A percentile compares a stretch with the other conserved stretches of the same genome.
Conservation (phyloP, 2,888 invertebrate genomes). For the Theretra japonica region DNA sequence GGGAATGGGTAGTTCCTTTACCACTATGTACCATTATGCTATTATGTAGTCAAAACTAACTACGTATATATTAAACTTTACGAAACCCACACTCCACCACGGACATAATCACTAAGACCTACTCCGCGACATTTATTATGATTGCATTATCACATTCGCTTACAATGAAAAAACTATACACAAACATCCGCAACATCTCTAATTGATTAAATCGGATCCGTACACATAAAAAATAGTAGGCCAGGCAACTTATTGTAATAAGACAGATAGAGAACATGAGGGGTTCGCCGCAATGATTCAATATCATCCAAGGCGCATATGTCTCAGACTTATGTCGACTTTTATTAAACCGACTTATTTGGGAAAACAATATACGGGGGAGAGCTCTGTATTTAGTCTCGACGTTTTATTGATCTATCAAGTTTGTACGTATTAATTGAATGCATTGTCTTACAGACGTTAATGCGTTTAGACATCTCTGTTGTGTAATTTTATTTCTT, state of each 20-base stretch:
- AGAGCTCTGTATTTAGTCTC: slow-evolving; percentile 43
- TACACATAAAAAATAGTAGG: slow-evolving; percentile 21
- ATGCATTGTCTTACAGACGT: not conserved
- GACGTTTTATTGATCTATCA: slow-evolving; percentile 42
- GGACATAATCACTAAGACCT: not conserved
- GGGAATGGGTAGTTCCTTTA: no score
- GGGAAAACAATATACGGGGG: slow-evolving; percentile 58
- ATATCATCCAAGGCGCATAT: slow-evolving; percentile 76
- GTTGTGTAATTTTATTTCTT: no score
- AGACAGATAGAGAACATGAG: slow-evolving; percentile 49
- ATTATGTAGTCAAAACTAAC: no score
- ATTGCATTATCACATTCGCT: not conserved
- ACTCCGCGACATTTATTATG: not conserved
- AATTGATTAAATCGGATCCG: slow-evolving; percentile 10
- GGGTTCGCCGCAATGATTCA: slow-evolving; percentile 69
- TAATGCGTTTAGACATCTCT: no score
- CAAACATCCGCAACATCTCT: not conserved
- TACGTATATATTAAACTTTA: no score
- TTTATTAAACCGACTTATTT: slow-evolving; percentile 75
- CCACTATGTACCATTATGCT: no score
- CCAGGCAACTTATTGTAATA: slow-evolving; percentile 40
- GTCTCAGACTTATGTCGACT: slow-evolving; percentile 66
- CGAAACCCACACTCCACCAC: no score
- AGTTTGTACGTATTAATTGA: slow-evolving; percentile 29
- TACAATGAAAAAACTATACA: slow-evolving; percentile 7